Conservation (phyloP, 2,888 invertebrate species). For the Lasioglossum zephyrum region DNA sequence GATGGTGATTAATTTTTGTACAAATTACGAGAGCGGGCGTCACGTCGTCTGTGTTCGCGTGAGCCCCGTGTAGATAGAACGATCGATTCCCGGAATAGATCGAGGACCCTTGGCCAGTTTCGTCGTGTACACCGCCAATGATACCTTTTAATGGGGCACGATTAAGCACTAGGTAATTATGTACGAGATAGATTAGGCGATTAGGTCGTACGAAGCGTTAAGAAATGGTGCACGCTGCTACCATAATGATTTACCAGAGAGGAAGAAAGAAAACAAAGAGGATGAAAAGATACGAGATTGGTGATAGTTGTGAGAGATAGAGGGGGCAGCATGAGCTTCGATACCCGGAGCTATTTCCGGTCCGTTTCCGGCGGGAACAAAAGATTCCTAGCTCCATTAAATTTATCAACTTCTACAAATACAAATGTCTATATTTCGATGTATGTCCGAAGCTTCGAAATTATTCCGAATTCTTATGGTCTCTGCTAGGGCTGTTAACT, state of each 20-base stretch:
- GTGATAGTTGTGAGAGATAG: constrained; percentile 37
- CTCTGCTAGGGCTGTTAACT: no score
- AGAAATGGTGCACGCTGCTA: constrained; percentile 46
- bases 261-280: not conserved
- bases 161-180: constrained; percentile 51
- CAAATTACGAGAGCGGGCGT: constrained; percentile 43
- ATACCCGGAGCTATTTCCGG: constrained; percentile 33
- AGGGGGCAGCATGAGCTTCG: constrained; percentile 53
- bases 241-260: constrained; percentile 41
- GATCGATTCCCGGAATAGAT: constrained; percentile 24
- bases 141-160: constrained; percentile 30
- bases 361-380: constrained; percentile 18
- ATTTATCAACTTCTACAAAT: not conserved
- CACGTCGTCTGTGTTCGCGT: constrained; percentile 31
- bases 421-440: not conserved
- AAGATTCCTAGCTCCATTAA: not conserved
- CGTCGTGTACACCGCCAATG: constrained; percentile 29
- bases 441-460: not conserved
- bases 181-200: constrained; percentile 40
- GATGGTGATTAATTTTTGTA: constrained; percentile 56
- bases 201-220: constrained; percentile 39
- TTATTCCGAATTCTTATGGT: no score
- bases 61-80: constrained; percentile 46
- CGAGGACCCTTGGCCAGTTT: constrained; percentile 51
- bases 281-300: constrained; percentile 4